Evolutionary conservation across 2,113 vertebrate species (phyloP), one percentile per base, ranked within the genome.

Genomic region (Scophthalmus maximus): DNA sequence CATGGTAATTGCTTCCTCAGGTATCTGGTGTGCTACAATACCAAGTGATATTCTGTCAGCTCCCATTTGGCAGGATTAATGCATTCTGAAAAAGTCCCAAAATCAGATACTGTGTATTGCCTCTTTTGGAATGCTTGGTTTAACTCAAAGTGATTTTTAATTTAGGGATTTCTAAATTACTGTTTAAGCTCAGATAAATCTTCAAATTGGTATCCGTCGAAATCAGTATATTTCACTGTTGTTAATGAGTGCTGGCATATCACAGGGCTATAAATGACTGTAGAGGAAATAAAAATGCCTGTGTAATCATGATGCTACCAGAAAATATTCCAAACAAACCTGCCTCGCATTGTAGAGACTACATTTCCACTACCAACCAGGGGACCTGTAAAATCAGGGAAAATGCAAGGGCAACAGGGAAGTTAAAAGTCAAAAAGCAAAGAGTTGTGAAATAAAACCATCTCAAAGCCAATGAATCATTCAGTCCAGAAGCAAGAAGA

Each of bases 1-100:
- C 65, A 85, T 89, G 70, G 71, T 92, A 93, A 93, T 93, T 92
- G 89, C 92, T 90, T 93, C 86, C 91, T 82, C 88, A 88, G 84
- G 91, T 86, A 87, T 86, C 84, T 81, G 70, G 53, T 68, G 73
- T 52, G 81, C 87, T 77, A 73, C 85, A 74, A 38, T 78, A 64
- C 73, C 77, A 83, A 78, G 81, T 84, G 88, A 90, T 84, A 84
- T 83, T 79, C 83, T 90, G 90, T 92, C 89, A 78, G 85, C 81
- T 88, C 81, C 83, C 79, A 79, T 92, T 87, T 78, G 70, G 80
- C 76, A 86, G 88, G 86, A 91, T 89, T 87, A 91, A 87, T 89
- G 76, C 68, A n/a, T 79, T 79, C 75, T 68, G 76, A 68, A 87
- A 89, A 89, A 87, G 86, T 85, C 83, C 77, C 85, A 87, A 64